Conservation (phyloP, 2,797 vertebrate genomes). For the Acanthis flammea region DNA sequence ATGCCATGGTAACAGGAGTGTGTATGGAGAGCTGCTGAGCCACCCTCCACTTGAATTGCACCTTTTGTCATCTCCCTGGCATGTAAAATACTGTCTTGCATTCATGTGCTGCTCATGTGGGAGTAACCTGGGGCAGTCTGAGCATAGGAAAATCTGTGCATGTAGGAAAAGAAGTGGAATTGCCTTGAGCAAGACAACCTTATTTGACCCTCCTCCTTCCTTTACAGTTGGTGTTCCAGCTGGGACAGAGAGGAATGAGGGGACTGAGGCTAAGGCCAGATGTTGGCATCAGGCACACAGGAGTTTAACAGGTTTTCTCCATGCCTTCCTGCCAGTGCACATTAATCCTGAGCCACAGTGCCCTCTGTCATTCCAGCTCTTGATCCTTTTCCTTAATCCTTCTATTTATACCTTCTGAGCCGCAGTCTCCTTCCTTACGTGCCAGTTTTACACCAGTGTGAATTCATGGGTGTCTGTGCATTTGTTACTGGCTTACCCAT, state of each 20-base stretch:
- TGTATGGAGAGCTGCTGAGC: not conserved
- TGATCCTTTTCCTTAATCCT: not conserved
- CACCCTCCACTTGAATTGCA: not conserved
- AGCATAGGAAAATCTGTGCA: slow-evolving; percentile 37
- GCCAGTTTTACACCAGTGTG: not conserved
- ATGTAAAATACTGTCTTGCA: not conserved
- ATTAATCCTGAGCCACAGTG: not conserved
- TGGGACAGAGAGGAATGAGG: not conserved
- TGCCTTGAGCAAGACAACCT: slow-evolving; percentile 12
- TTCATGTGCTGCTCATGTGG: slow-evolving; percentile 3
- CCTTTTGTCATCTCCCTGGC: not conserved
- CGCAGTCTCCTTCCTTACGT: not conserved
- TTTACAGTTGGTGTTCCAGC: slow-evolving; percentile 9
- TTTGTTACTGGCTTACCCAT: not conserved
- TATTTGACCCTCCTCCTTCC: slow-evolving; percentile 40
- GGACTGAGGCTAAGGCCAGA: not conserved
- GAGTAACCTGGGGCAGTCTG: not conserved
- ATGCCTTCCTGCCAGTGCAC: not conserved
- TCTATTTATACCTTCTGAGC: slow-evolving; percentile 21
- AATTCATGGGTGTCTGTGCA: not conserved
- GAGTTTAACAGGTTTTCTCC: slow-evolving; percentile 30
- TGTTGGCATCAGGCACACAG: not conserved
- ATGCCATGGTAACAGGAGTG: not conserved
- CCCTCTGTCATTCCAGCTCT: not conserved
- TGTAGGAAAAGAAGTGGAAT: slow-evolving; percentile 27